Base-by-base conservation (phyloP, 2,888 invertebrate genomes). In the Drosophila infuscata region DNA sequence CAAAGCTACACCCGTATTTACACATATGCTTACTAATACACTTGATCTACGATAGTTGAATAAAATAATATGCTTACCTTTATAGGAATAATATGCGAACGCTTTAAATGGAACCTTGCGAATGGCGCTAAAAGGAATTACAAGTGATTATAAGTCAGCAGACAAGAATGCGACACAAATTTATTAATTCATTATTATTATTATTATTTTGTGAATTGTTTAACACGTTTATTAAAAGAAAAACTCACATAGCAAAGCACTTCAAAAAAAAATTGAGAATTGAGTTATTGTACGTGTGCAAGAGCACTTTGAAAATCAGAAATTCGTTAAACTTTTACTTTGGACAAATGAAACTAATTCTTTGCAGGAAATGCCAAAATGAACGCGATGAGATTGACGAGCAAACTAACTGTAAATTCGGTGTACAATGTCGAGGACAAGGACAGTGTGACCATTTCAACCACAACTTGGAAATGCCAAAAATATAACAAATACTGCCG, bases 331-430 rank as follows among this genome's bases (percentile, higher is more conserved):
- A 35, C 33, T 52, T 49, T 33, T 9, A 15, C 35, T 54, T 49
- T 29, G 9, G 49, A 49, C 32, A 33, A 51, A 60, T 17, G 35
- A 36, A 57, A 43, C 3, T 0, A 6, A 35, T 5, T 15, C 9
- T 32, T 0, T 9, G 8, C 17, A 60, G 5, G 9, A 20, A 29
- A 17, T 36, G 7, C 30, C 9, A 30, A 30, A 49, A 29, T 46
- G 54, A 38, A 82, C 79, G 63, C 79, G 66, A 49, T 64, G 48
- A 74, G 33, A 46, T 52, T 53, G 53, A 67, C 70, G 49, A 79
- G 49, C 67, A 46, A 53, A 79, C 79, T 79, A 79, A 79, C 63
- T 59, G 64, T 68, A 65, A 76, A 56, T 72, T 65, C 72, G 33
- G 67, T 36, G n/a, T 11, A 38, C 17, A 33, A 36, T 33, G 52